Percentiles rank a stretch among this genome's conserved stretches.
phyloP scores from a whole-genome alignment of 2,888 invertebrate species.

The Xestia c-nigrum region DNA sequence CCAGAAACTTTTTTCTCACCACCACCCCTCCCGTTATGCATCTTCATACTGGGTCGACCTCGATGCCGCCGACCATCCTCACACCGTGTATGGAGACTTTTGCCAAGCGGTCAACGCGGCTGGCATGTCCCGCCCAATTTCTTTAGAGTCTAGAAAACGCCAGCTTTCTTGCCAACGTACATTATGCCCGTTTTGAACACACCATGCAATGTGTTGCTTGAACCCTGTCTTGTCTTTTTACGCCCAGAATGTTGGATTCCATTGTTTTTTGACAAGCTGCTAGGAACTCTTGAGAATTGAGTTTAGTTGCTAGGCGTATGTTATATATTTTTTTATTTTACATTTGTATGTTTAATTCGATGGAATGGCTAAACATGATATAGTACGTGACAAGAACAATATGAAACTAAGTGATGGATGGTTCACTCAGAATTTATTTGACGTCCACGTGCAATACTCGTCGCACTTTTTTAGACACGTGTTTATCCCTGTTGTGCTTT shows the following conservation, averaged over 20 bases:
- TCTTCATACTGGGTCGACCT: background rate
- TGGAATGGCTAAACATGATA: slow-evolving; percentile 12
- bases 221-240: background rate
- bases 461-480: background rate
- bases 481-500: background rate
- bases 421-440: background rate
- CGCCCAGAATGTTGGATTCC: background rate
- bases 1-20: too few species aligned
- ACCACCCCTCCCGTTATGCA: too few species aligned
- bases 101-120: slow-evolving; percentile 5
- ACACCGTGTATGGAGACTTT: background rate
- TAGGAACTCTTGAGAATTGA: background rate
- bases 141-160: background rate
- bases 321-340: background rate
- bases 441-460: background rate
- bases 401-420: slow-evolving; percentile 16
- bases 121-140: background rate
- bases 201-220: background rate
- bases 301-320: background rate
- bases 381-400: slow-evolving; percentile 10
- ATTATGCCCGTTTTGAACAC: background rate
- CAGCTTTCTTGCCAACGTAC: background rate
- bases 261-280: background rate
- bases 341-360: background rate
- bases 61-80: background rate